phyloP scores from a whole-genome alignment of 2,888 invertebrate species.

The Nebria brevicollis region DNA sequence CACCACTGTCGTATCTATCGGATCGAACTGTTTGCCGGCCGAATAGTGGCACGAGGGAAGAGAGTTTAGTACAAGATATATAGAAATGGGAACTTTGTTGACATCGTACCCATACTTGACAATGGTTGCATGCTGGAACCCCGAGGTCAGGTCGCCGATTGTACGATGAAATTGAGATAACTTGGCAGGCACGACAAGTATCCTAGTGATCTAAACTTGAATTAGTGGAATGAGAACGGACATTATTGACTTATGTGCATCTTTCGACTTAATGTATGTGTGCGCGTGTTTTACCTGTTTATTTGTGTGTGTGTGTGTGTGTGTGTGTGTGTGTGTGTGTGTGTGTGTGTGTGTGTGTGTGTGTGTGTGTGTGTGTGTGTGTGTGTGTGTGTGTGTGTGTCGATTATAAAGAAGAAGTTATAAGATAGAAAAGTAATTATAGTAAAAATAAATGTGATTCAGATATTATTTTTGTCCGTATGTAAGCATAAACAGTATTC shows the following conservation, averaged over 20 bases:
- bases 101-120: slow-evolving; percentile 1
- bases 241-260: neutral
- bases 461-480: no score
- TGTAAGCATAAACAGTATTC: neutral
- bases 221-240: neutral
- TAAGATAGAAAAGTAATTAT: no score
- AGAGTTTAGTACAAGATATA: neutral
- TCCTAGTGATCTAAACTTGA: neutral
- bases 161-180: neutral
- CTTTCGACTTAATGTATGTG: neutral
- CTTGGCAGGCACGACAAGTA: neutral
- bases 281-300: no score
- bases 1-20: neutral
- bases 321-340: no score
- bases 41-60: neutral
- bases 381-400: no score
- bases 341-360: no score
- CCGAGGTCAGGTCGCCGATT: slow-evolving; percentile 1
- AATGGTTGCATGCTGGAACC: neutral
- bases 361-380: no score
- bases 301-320: no score
- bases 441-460: no score
- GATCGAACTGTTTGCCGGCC: neutral
- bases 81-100: slow-evolving; percentile 1
- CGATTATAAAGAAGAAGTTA: no score